These are phyloP conservation scores for Tetramorium simillimum DNA, from an alignment of 1,140 invertebrate species.

Conservation along the genomic window DNA sequence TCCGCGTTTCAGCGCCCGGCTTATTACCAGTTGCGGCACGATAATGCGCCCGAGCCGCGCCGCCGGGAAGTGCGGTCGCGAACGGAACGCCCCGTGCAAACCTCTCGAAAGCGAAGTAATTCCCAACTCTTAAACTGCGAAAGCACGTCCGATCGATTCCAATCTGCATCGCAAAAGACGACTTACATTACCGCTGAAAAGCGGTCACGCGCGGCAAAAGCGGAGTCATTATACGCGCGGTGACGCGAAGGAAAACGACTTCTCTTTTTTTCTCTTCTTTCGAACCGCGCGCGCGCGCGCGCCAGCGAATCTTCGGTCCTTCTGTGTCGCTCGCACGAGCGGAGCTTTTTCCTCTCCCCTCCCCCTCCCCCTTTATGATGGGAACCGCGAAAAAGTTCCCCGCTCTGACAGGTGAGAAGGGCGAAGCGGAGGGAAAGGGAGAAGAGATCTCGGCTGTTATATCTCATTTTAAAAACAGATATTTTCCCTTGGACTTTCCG, in stretches of 20 bases:
- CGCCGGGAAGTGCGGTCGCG: not conserved
- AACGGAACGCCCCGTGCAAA: not conserved
- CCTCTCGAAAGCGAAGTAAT: slow-evolving; percentile 15
- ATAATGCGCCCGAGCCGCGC: slow-evolving; percentile 34
- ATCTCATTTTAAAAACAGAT: slow-evolving; percentile 37
- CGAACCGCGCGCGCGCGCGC: too few species aligned
- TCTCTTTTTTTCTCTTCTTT: too few species aligned
- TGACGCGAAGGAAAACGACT: not conserved
- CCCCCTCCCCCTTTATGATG: not conserved
- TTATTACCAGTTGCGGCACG: slow-evolving; percentile 38
- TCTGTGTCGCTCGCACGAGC: not conserved
- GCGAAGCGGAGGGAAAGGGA: not conserved
- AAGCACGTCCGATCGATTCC: slow-evolving; percentile 38
- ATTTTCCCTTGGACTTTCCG: not conserved
- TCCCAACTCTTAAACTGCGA: slow-evolving; percentile 36
- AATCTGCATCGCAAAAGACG: slow-evolving; percentile 11
- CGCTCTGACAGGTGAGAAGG: not conserved
- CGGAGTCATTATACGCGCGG: not conserved
- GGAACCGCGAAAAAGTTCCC: slow-evolving; percentile 7
- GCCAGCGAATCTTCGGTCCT: slow-evolving; percentile 10
- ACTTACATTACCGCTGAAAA: not conserved
- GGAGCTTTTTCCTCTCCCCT: not conserved
- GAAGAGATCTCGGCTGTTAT: not conserved
- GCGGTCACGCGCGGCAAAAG: slow-evolving; percentile 20
- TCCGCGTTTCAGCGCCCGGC: slow-evolving; percentile 21